These are phyloP conservation scores for Caenorhabditis macrosperma DNA, from an alignment of 2,888 invertebrate species.

Conservation along the genomic window DNA sequence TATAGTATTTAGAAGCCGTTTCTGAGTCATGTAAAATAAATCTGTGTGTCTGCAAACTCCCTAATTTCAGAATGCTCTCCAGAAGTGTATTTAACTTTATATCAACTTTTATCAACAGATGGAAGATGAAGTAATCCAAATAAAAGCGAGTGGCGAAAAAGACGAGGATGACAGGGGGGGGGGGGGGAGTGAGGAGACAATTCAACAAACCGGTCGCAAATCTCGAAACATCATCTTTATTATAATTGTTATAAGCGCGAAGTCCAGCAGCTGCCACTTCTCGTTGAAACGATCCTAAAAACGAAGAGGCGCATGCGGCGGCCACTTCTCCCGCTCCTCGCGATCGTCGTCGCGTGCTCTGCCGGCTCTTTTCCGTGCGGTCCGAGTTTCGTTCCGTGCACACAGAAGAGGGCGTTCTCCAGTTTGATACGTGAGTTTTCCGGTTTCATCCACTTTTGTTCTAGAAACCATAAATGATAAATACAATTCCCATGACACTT, in stretches of 20 bases:
- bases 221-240: constrained; percentile 63
- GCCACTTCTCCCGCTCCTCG: constrained; percentile 16
- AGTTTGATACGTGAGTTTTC: constrained; percentile 45
- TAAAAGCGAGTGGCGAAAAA: constrained; percentile 3
- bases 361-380: constrained; percentile 74
- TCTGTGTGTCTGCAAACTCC: neutral
- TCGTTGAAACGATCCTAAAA: constrained; percentile 8
- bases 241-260: constrained; percentile 56
- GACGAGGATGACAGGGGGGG: constrained; percentile 25
- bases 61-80: neutral
- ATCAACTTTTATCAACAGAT: too few species aligned
- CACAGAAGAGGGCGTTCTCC: constrained; percentile 54
- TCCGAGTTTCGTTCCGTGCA: constrained; percentile 74
- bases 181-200: constrained; percentile 28
- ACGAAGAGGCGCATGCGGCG: constrained; percentile 14
- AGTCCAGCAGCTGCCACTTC: constrained; percentile 28
- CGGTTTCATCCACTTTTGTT: too few species aligned
- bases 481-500: too few species aligned
- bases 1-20: neutral
- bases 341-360: constrained; percentile 30
- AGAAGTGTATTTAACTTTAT: too few species aligned
- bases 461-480: too few species aligned
- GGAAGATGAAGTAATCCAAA: neutral
- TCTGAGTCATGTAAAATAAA: constrained; percentile 9
- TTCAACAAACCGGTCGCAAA: constrained; percentile 59